A percentile compares a stretch with the other conserved stretches of the same genome.
phyloP scores from a whole-genome alignment of 2,797 vertebrate species.

The Furcifer pardalis region DNA sequence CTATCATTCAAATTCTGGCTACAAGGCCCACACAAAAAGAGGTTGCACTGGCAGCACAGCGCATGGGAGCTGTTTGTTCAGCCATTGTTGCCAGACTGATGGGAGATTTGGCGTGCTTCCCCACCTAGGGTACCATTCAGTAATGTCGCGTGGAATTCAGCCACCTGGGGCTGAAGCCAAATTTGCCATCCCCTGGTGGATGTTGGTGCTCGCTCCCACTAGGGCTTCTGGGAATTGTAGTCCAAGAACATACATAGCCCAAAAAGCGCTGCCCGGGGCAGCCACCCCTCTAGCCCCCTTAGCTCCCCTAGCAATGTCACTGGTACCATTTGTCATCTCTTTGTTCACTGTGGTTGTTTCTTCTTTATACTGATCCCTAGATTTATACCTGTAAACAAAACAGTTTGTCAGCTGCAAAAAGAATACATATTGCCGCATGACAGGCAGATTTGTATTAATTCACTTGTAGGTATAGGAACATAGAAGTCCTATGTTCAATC shows the following conservation, averaged over 20 bases:
- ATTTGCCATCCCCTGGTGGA: no score
- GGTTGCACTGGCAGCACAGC: background rate
- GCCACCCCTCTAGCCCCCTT: no score
- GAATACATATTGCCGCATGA: background rate
- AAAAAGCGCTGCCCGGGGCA: no score
- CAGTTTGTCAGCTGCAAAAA: background rate
- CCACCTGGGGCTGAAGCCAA: no score
- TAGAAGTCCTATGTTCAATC: background rate
- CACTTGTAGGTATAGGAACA: slow-evolving; percentile 4
- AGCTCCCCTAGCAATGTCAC: no score
- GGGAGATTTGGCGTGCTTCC: slow-evolving; percentile 46
- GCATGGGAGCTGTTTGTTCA: slow-evolving; percentile 41
- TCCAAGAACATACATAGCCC: no score
- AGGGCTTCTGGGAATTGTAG: no score
- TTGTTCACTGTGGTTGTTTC: slow-evolving; percentile 31
- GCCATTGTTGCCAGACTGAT: slow-evolving; percentile 45
- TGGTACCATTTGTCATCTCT: slow-evolving; percentile 42
- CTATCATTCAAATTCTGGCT: slow-evolving; percentile 15
- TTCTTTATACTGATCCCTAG: slow-evolving; percentile 19
- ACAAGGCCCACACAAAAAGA: background rate
- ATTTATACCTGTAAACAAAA: slow-evolving; percentile 29
- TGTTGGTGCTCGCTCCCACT: no score
- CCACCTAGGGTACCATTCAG: slow-evolving; percentile 36
- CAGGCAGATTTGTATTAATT: slow-evolving; percentile 3
- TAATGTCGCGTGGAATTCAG: no score